phyloP scores from a whole-genome alignment of 2,888 invertebrate species.

The Pristionchus fissidentatus region DNA sequence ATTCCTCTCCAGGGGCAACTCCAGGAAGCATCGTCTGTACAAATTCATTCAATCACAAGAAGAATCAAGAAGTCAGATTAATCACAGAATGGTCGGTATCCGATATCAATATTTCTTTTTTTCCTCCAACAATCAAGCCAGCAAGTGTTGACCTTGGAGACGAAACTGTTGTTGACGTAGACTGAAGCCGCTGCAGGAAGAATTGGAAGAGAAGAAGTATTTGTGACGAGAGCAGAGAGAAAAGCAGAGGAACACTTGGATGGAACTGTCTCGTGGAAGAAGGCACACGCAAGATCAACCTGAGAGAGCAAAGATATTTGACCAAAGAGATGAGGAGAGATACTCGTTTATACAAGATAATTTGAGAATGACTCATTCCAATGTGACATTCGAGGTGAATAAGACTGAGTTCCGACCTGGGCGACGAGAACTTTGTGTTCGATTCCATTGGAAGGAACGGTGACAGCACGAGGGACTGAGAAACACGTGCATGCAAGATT shows the following conservation, averaged over 20 bases:
- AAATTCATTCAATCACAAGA: background rate
- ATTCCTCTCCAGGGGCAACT: constrained; percentile 77
- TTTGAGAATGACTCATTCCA: no score
- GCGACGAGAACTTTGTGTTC: constrained; percentile 74
- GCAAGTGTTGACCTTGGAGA: constrained; percentile 75
- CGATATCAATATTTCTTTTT: background rate
- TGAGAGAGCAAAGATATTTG: constrained; percentile 62
- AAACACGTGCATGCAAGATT: constrained; percentile 76
- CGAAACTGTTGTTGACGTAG: constrained; percentile 78
- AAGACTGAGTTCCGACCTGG: constrained; percentile 50
- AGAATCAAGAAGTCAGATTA: background rate
- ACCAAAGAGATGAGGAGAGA: no score
- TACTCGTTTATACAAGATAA: background rate
- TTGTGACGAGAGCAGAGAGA: constrained; percentile 76
- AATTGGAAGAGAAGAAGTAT: constrained; percentile 76
- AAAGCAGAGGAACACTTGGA: constrained; percentile 76
- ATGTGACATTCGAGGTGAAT: no score
- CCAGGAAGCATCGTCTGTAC: constrained; percentile 72
- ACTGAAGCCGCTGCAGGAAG: constrained; percentile 77
- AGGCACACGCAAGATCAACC: constrained; percentile 76
- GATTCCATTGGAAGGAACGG: constrained; percentile 76
- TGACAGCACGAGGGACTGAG: constrained; percentile 75
- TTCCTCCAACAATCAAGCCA: no score
- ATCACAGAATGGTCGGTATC: background rate
- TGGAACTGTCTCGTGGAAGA: constrained; percentile 77